A percentile compares a stretch with the other conserved stretches of the same genome.
Conservation (phyloP, 2,888 invertebrate species). For the Callimorpha dominula region DNA sequence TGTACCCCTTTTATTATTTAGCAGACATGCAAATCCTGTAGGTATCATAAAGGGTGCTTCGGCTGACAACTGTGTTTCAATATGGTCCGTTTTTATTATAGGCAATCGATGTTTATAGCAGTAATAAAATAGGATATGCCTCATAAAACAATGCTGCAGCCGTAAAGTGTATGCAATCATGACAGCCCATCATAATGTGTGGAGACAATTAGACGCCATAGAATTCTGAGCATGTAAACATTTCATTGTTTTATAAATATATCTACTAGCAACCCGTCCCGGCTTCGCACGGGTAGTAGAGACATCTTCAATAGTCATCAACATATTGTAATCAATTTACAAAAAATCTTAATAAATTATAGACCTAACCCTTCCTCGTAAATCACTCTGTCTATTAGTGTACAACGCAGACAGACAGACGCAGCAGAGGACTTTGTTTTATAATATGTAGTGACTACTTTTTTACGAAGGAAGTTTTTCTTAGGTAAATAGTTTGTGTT, state of each 20-base stretch:
- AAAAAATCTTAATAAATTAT: no score
- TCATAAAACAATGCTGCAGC: slow-evolving; percentile 14
- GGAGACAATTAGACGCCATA: slow-evolving; percentile 14
- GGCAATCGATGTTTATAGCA: slow-evolving; percentile 6
- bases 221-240: not conserved
- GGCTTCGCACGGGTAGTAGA: no score
- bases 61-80: slow-evolving; percentile 5
- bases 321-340: no score
- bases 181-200: not conserved
- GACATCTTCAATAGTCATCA: no score
- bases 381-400: no score
- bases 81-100: slow-evolving; percentile 10
- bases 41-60: not conserved
- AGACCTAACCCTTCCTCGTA: no score
- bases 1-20: not conserved
- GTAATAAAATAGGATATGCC: slow-evolving; percentile 10
- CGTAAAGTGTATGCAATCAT: slow-evolving; percentile 10
- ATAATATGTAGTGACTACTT: no score
- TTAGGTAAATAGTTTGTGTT: not conserved
- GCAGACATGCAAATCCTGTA: slow-evolving; percentile 6
- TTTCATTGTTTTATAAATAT: not conserved
- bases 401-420: no score
- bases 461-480: not conserved
- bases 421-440: no score
- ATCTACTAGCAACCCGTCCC: no score